A percentile compares a stretch with the other conserved stretches of the same genome.
phyloP scores from a whole-genome alignment of 2,113 vertebrate species.

The Nothocercus nigrocapillus region DNA sequence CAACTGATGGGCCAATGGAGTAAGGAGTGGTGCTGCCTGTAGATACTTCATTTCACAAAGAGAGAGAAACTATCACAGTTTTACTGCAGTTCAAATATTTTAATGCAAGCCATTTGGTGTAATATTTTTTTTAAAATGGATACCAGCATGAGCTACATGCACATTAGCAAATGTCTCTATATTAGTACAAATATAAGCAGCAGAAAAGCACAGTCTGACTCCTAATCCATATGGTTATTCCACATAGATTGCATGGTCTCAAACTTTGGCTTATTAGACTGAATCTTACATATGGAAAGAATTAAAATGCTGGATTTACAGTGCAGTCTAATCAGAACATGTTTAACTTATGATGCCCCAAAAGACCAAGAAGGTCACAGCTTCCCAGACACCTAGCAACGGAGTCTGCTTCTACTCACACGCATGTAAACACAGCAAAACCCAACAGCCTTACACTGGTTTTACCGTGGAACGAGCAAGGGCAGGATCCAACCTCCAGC shows the following conservation, averaged over 20 bases:
- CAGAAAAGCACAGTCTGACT: constrained; percentile 64
- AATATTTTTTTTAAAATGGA: constrained; percentile 37
- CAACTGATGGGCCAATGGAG: background rate
- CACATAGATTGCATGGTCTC: constrained; percentile 64
- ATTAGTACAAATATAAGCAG: constrained; percentile 56
- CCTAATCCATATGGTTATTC: constrained; percentile 58
- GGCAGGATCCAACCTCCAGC: constrained; percentile 31
- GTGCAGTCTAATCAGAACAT: constrained; percentile 55
- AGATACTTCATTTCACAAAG: background rate
- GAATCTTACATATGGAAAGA: constrained; percentile 59
- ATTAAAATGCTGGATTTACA: constrained; percentile 66
- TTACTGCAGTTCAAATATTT: constrained; percentile 57
- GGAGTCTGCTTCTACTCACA: background rate
- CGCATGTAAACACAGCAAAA: background rate
- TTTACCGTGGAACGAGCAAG: rapidly evolving
- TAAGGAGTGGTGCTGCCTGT: background rate
- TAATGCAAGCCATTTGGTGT: constrained; percentile 66
- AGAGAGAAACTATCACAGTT: constrained; percentile 33
- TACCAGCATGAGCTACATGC: constrained; percentile 42
- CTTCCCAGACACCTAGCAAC: constrained; percentile 56
- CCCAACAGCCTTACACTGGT: rapidly evolving
- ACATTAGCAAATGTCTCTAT: constrained; percentile 43
- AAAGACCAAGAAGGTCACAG: constrained; percentile 50
- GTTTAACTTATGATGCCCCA: constrained; percentile 61
- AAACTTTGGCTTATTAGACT: constrained; percentile 55